Evolutionary conservation across 2,797 vertebrate species (phyloP).

Genomic region (Clarias fuscus): DNA sequence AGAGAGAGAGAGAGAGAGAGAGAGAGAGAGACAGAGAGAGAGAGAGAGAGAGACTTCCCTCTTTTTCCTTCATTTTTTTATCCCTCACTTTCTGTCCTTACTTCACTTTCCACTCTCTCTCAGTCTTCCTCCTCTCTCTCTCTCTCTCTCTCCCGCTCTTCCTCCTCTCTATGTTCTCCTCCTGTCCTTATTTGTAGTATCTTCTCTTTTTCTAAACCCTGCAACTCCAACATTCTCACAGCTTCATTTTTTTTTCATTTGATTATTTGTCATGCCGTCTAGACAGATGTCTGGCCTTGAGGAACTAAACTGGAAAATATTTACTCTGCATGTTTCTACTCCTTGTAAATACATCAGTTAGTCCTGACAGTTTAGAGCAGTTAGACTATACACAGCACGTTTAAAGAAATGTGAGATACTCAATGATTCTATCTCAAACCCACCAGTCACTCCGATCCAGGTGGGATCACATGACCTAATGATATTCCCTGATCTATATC

Average conservation of each 20-base stretch:
- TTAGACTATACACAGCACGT: too few species aligned
- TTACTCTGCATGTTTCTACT: slow-evolving; percentile 1
- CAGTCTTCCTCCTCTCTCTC: too few species aligned
- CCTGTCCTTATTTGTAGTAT: slow-evolving; percentile 36
- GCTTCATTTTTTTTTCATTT: background rate
- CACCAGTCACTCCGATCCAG: background rate
- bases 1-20: slow-evolving; percentile 20
- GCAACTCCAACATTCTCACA: slow-evolving; percentile 4
- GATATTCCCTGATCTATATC: background rate
- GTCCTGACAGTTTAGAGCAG: background rate
- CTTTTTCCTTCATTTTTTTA: background rate
- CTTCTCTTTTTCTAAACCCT: slow-evolving; percentile 22
- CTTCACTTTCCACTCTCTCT: background rate
- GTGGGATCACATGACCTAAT: background rate
- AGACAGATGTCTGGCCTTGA: slow-evolving; percentile 41
- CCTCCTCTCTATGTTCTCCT: slow-evolving; percentile 8
- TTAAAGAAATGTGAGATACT: background rate
- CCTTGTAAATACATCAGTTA: background rate
- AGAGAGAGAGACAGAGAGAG: slow-evolving; percentile 5
- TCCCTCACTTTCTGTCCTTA: slow-evolving; percentile 17
- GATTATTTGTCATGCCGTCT: slow-evolving; percentile 22
- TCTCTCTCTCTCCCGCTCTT: too few species aligned
- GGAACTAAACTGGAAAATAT: slow-evolving; percentile 22
- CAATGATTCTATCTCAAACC: background rate
- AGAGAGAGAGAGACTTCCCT: background rate